Evolutionary conservation across 2,888 invertebrate genomes (phyloP).

Genomic region (Drosophila maculinotata): DNA sequence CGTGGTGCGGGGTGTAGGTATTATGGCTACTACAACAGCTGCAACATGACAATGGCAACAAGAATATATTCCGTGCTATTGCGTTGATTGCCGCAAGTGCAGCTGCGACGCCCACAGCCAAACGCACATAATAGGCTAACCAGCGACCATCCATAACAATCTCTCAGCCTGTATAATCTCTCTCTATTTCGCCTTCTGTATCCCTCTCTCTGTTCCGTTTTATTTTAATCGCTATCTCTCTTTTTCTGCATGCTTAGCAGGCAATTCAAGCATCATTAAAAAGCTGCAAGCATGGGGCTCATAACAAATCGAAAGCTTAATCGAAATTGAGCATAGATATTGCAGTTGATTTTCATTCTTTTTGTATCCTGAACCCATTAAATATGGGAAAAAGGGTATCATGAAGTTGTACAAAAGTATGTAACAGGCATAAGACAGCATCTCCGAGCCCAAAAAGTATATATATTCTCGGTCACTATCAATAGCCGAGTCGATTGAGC

Average conservation of each 20-base stretch:
- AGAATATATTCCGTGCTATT: constrained; percentile 67
- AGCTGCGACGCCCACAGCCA: constrained; percentile 38
- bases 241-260: constrained; percentile 3
- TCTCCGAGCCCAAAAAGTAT: no score
- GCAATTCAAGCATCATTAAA: constrained; percentile 60
- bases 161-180: background rate
- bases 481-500: no score
- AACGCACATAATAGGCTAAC: constrained; percentile 18
- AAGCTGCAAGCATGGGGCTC: constrained; percentile 45
- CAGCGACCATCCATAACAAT: constrained; percentile 31
- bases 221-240: background rate
- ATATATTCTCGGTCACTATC: no score
- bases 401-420: no score
- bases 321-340: constrained; percentile 63
- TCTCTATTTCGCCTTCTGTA: background rate
- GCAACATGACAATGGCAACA: constrained; percentile 48
- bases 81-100: constrained; percentile 54
- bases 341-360: constrained; percentile 44
- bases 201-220: background rate
- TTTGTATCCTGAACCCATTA: no score
- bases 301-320: constrained; percentile 41
- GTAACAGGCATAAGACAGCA: no score
- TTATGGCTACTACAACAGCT: constrained; percentile 46
- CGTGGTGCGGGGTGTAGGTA: background rate
- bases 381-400: no score